Conservation (phyloP, 2,797 vertebrate species). For the Choloepus didactylus region DNA sequence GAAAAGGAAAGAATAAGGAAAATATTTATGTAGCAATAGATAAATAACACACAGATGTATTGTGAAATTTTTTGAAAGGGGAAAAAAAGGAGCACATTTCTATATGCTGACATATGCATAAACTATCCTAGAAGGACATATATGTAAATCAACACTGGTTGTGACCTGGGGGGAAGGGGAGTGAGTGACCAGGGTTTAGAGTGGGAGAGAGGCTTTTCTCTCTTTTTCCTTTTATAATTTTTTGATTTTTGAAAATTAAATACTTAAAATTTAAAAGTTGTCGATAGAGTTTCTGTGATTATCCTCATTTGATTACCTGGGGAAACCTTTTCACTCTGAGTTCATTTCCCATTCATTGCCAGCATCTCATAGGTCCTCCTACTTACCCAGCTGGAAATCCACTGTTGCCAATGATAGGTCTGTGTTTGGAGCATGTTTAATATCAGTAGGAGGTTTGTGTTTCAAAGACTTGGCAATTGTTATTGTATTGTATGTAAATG, state of each 20-base stretch:
- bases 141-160: not conserved
- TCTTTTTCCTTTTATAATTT: not conserved
- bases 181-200: not conserved
- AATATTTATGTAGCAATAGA: not conserved
- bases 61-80: not conserved
- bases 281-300: not conserved
- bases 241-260: conserved; percentile 61
- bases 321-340: not conserved
- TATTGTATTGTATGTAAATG: not conserved
- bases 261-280: not conserved
- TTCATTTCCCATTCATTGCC: not conserved
- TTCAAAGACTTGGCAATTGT: not conserved
- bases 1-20: not conserved
- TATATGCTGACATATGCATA: not conserved
- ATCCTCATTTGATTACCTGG: not conserved
- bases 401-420: too few species aligned
- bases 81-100: not conserved
- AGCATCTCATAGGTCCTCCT: not conserved
- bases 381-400: not conserved
- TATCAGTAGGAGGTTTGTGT: not conserved
- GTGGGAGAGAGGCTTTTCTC: not conserved
- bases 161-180: too few species aligned
- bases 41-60: not conserved
- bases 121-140: not conserved
- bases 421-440: not conserved